Conservation (phyloP, 2,113 vertebrate species). For the Argyrosomus japonicus region DNA sequence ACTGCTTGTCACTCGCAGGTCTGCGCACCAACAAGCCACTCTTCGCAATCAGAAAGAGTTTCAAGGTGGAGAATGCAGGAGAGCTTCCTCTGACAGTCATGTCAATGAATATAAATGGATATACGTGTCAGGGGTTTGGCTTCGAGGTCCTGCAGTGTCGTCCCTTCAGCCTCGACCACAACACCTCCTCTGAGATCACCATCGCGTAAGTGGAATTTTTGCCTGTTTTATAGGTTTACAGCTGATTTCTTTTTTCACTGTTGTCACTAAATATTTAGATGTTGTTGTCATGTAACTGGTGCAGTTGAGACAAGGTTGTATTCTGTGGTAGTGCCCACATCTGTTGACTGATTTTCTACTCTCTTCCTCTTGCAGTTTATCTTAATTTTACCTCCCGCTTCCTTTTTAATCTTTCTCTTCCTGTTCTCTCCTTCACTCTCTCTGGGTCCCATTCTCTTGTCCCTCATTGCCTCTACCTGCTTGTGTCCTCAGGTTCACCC, state of each 20-base stretch:
- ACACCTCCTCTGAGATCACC: constrained; percentile 93
- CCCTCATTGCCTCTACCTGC: neutral
- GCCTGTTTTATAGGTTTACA: neutral
- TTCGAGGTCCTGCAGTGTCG: constrained; percentile 95
- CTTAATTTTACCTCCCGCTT: neutral
- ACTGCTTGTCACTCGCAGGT: constrained; percentile 77
- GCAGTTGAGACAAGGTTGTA: neutral
- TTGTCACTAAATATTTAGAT: neutral
- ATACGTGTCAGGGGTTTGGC: constrained; percentile 96
- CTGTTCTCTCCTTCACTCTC: neutral
- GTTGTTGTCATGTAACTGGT: neutral
- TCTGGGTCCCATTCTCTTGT: neutral
- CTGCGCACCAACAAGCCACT: constrained; percentile 92
- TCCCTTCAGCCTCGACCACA: constrained; percentile 90
- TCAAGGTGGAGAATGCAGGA: constrained; percentile 97
- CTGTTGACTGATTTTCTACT: neutral
- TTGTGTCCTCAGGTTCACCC: constrained; percentile 89
- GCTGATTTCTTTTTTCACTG: neutral
- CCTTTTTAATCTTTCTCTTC: neutral
- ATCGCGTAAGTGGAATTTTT: constrained; percentile 88
- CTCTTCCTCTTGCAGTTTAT: neutral
- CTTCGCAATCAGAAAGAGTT: constrained; percentile 93
- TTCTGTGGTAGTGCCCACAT: neutral
- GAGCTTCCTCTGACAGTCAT: constrained; percentile 93
- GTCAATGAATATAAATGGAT: constrained; percentile 97